Evolutionary conservation across 1,140 invertebrate genomes (phyloP), one percentile per base, ranked within the genome.

Genomic region (Aplysia californica): DNA sequence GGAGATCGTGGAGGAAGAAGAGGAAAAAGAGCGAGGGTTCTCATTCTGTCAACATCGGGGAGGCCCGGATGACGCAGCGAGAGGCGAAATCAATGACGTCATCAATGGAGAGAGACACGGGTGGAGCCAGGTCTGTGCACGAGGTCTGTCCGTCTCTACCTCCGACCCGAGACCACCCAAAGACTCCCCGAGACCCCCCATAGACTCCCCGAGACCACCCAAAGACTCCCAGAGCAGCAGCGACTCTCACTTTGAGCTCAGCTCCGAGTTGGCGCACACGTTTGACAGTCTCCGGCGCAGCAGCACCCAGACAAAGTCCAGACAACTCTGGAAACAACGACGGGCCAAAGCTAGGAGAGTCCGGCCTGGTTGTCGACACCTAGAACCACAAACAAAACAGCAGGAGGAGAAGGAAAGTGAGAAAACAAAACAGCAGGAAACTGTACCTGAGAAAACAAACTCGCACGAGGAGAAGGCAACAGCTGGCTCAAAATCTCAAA

Each of bases 271-370:
- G 2, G 59, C 72, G 21, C 21, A 75, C 39, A 56, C 55, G 20
- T 66, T 75, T 35, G 72, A 75, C 61, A 75, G 72, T 36, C 39
- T 75, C 23, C 18, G 72, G 23, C 26, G 61, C 18, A 75, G 66
- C 39, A 75, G 72, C 41, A 66, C 41, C 1, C 72, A 75, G 39
- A 36, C 72, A 18, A 75, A 75, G 26, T 50, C 72, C 1, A 65
- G 72, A 26, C 58, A 66, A 50, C 44, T 75, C 38, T 75, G 72
- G 72, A 65, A 41, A 35, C 36, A 66, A 23, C n/a, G 72, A 3
- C n/a, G 72, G 3, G 39, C 72, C 15, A 65, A 59, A 44, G 10
- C 18, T 18, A 75, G 55, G 41, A 64, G 44, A 50, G n/a, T 10
- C 44, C 44, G n/a, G n/a, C n/a, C n/a, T n/a, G n/a, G n/a, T 50